These are phyloP conservation scores for Trachops cirrhosus DNA, from an alignment of 2,797 vertebrate species.

Conservation along the genomic window DNA sequence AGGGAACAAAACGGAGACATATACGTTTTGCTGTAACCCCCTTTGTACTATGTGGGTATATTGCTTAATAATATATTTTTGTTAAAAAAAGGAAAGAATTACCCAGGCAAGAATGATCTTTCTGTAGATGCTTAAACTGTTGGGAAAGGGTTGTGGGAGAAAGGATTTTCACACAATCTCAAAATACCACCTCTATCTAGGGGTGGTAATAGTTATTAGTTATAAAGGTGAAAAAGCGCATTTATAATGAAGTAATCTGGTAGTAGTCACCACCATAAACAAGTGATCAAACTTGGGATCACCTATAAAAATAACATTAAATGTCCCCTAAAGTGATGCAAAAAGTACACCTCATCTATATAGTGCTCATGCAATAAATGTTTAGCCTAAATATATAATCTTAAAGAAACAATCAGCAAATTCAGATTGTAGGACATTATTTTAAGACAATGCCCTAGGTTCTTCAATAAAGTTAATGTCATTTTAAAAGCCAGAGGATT, in stretches of 20 bases:
- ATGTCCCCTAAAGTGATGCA: background rate
- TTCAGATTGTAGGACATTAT: background rate
- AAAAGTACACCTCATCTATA: background rate
- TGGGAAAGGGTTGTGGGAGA: background rate
- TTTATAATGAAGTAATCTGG: background rate
- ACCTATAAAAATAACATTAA: background rate
- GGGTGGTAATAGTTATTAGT: background rate
- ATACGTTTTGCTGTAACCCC: background rate
- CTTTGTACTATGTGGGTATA: background rate
- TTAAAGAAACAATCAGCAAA: conserved; percentile 23
- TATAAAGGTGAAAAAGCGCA: background rate
- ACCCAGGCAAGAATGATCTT: background rate
- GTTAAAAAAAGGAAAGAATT: conserved; percentile 3
- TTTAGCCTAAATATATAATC: background rate
- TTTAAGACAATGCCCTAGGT: background rate
- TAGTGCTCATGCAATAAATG: background rate
- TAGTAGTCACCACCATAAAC: background rate
- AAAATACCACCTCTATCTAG: background rate
- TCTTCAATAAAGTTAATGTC: conserved; percentile 13
- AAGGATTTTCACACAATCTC: background rate
- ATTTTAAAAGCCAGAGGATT: background rate
- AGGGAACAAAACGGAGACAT: background rate
- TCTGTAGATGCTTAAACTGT: background rate
- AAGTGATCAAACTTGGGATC: background rate
- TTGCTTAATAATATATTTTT: background rate